Evolutionary conservation across 1,140 invertebrate species (phyloP).

Genomic region (Chlorops oryzae): DNA sequence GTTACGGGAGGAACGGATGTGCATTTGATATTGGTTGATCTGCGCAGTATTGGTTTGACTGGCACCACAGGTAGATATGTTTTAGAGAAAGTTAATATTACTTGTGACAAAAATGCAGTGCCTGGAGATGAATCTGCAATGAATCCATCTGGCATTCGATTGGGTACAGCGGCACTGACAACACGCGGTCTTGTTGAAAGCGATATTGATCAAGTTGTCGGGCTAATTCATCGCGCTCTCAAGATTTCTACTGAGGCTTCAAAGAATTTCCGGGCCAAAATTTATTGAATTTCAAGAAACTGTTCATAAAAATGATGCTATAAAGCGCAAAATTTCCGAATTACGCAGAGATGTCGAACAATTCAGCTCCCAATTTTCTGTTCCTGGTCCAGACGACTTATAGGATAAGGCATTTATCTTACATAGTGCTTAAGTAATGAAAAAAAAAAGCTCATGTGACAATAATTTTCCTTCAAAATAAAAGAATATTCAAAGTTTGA

Average conservation of each 20-base stretch:
- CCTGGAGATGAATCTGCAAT: conserved; percentile 93
- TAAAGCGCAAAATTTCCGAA: conserved; percentile 57
- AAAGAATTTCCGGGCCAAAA: conserved; percentile 65
- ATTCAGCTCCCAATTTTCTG: conserved; percentile 70
- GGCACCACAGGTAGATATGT: conserved; percentile 83
- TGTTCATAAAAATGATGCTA: conserved; percentile 56
- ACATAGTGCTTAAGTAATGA: too few species aligned
- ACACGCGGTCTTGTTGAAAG: conserved; percentile 82
- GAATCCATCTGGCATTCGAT: conserved; percentile 85
- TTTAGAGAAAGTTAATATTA: conserved; percentile 84
- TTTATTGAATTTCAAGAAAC: conserved; percentile 77
- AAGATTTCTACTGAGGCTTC: conserved; percentile 63
- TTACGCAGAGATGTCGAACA: conserved; percentile 66
- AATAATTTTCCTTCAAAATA: too few species aligned
- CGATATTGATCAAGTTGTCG: conserved; percentile 80
- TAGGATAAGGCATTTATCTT: conserved; percentile 4
- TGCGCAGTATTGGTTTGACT: conserved; percentile 67
- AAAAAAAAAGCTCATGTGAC: too few species aligned
- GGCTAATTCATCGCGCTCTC: conserved; percentile 80
- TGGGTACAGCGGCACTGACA: conserved; percentile 93
- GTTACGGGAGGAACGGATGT: conserved; percentile 80
- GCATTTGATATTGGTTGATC: conserved; percentile 73
- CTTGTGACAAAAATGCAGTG: conserved; percentile 98
- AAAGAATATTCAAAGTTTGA: too few species aligned
- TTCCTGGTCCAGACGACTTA: conserved; percentile 62